Conservation (phyloP, 1,140 invertebrate species). For the Drosophila simulans region DNA sequence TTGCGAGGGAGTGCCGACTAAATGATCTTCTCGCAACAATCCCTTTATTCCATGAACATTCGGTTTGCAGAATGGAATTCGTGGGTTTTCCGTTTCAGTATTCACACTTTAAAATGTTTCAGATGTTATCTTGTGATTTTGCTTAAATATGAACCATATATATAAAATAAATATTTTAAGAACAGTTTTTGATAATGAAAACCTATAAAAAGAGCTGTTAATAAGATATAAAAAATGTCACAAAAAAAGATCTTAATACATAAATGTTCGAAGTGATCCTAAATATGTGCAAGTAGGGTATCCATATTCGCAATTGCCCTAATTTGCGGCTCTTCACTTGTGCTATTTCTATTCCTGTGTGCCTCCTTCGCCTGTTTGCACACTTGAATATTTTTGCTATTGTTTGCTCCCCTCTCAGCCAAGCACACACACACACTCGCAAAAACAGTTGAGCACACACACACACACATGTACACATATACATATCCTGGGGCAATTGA, state of each 20-base stretch:
- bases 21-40: slow-evolving; percentile 34
- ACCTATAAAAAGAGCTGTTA: no score
- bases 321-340: slow-evolving; percentile 9
- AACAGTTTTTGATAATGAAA: no score
- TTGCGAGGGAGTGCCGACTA: slow-evolving; percentile 32
- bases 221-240: no score
- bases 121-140: no score
- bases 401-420: slow-evolving; percentile 49
- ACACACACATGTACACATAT: slow-evolving; percentile 5
- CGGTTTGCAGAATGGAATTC: not conserved
- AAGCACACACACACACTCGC: slow-evolving; percentile 8
- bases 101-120: not conserved
- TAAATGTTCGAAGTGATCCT: not conserved
- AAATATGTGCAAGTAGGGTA: slow-evolving; percentile 2
- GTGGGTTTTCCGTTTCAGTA: not conserved
- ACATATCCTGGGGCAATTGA: slow-evolving; percentile 57
- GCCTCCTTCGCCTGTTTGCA: slow-evolving; percentile 39
- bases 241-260: no score
- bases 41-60: slow-evolving; percentile 11
- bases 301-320: slow-evolving; percentile 8
- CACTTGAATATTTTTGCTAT: slow-evolving; percentile 67
- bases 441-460: not conserved
- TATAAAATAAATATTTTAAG: not conserved
- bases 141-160: no score
- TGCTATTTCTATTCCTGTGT: slow-evolving; percentile 46